Base-by-base conservation (phyloP, 2,113 vertebrate species). In the Seriola quinqueradiata region DNA sequence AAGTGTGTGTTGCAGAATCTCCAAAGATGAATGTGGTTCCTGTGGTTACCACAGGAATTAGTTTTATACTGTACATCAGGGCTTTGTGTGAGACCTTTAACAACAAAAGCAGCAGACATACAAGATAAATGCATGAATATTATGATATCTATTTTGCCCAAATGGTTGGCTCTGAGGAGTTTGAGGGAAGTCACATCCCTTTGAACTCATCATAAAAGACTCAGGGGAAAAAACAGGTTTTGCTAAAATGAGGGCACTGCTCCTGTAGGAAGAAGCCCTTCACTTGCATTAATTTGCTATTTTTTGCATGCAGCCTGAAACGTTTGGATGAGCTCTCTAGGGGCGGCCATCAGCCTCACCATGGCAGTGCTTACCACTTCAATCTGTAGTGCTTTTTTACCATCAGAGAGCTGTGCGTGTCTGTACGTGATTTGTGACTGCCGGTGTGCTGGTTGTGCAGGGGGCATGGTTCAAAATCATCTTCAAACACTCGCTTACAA, bases 211-310 rank as follows among this genome's bases (percentile, higher is more conserved):
- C 68, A 82, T 80, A 83, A 92, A 87, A 86, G 82, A 92, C 83
- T 83, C 81, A 70, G 81, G 63, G 71, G 72, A 52, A 69, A 76
- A 89, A 85, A 77, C 40, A 55, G 55, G 79, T 85, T 93, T 90
- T 90, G 42, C 44, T 88, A 76, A 90, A 94, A 93, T 68, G 84
- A 94, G 94, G 92, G 86, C 92, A 85, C 38, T 75, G 84, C 94
- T 91, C 92, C 88, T 88, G 92, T 90, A 90, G 93, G 91, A 82
- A 90, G 89, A 82, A 83, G 82, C 91, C 77, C 95, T 95, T 94
- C 94, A 95, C 82, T 94, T 90, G 94, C 92, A 95, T 95, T 95
- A 93, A 95, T 95, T 94, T 92, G 91, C 94, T 92, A 95, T 95
- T 95, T 95, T 96, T 95, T 93, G 67, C 91, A 90, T 89, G 90